phyloP scores from a whole-genome alignment of 2,113 vertebrate genomes.

The Aphelocoma coerulescens region DNA sequence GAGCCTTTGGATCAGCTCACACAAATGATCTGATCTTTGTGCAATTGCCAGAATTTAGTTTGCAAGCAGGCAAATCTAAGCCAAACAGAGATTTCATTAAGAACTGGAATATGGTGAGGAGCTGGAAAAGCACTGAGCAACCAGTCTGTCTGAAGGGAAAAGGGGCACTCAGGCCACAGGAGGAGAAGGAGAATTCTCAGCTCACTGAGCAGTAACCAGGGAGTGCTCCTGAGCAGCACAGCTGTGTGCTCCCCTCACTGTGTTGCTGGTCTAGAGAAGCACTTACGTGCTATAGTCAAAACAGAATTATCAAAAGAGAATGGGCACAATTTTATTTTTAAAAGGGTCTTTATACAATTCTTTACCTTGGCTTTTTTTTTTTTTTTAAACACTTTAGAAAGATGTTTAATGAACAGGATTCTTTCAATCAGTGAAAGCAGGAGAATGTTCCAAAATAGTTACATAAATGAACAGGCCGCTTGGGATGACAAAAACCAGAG shows the following conservation, averaged over 20 bases:
- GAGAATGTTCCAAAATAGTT: slow-evolving; percentile 59
- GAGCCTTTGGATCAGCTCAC: not conserved
- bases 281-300: not conserved
- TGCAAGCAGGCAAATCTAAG: not conserved
- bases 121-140: not conserved
- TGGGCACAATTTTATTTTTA: not conserved
- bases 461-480: slow-evolving; percentile 39
- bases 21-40: not conserved
- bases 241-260: not conserved
- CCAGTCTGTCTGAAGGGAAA: not conserved
- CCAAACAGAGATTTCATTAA: not conserved
- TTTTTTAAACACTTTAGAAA: not conserved
- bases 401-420: slow-evolving; percentile 7
- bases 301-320: not conserved
- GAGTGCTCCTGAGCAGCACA: not conserved
- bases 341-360: not conserved
- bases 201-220: not conserved
- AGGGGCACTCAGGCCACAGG: not conserved
- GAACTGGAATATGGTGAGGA: not conserved
- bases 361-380: not conserved
- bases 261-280: not conserved
- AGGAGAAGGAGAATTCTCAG: not conserved
- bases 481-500: not conserved
- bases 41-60: not conserved
- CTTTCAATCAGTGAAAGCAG: not conserved